Conservation (phyloP, 2,888 invertebrate genomes). For the Piscicola geometra region DNA sequence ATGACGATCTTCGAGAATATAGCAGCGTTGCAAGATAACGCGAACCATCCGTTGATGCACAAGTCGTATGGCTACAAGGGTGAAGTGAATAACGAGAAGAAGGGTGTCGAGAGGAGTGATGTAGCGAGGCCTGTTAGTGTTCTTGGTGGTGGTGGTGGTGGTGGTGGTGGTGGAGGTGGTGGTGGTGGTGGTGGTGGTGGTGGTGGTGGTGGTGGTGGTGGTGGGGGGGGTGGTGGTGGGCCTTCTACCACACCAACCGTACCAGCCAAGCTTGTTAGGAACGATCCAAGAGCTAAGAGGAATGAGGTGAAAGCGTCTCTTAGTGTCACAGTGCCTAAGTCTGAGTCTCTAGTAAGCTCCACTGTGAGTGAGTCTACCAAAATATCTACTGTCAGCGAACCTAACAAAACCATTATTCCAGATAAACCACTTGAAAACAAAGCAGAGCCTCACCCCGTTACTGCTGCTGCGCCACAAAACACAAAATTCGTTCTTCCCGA, state of each 20-base stretch:
- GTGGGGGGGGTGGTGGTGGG: not conserved
- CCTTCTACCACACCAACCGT: not conserved
- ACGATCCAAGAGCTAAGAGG: constrained; percentile 3
- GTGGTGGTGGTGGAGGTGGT: not conserved
- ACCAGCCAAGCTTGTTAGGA: not conserved
- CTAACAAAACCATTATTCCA: not conserved
- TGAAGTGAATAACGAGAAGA: not conserved
- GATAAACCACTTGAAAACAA: not conserved
- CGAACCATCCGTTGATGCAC: not conserved
- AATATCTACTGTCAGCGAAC: not conserved
- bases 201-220: not conserved
- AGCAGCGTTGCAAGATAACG: constrained; percentile 18
- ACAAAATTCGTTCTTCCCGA: constrained; percentile 3
- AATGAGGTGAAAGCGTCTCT: not conserved
- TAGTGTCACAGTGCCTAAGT: not conserved
- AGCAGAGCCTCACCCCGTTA: not conserved
- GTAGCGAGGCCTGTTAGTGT: not conserved
- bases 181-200: not conserved
- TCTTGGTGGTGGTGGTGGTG: not conserved
- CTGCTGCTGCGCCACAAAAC: not conserved
- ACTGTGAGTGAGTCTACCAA: not conserved
- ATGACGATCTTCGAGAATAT: constrained; percentile 28
- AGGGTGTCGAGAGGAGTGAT: not conserved
- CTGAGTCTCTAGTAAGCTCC: not conserved
- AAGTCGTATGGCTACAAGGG: not conserved